A percentile compares a stretch with the other conserved stretches of the same genome.
Evolutionary conservation across 1,140 invertebrate species (phyloP).

Genomic region (Macrobrachium rosenbergii): DNA sequence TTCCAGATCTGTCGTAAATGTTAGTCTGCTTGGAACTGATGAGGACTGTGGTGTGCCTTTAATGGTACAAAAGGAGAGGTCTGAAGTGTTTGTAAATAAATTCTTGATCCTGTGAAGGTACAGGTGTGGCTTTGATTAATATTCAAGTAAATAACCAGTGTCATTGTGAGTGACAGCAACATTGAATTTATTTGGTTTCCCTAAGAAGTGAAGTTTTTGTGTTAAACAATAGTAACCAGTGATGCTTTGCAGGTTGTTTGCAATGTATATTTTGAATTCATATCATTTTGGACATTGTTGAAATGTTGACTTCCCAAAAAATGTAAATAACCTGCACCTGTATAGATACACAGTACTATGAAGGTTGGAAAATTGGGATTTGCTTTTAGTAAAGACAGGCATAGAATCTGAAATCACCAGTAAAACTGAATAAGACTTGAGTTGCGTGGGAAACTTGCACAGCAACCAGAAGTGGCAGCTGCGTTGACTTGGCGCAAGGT

Average conservation of each 20-base stretch:
- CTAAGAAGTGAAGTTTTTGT: no score
- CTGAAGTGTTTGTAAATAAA: constrained; percentile 48
- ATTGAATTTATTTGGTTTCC: no score
- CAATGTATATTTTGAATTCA: no score
- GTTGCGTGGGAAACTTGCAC: constrained; percentile 37
- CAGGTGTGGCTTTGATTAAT: no score
- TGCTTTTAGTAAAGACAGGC: neutral
- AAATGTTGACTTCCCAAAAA: no score
- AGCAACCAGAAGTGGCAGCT: constrained; percentile 60
- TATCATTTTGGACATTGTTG: no score
- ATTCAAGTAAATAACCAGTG: no score
- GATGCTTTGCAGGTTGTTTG: no score
- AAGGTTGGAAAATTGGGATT: neutral
- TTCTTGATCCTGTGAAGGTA: constrained; percentile 21
- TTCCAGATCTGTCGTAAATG: constrained; percentile 57
- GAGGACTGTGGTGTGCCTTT: constrained; percentile 57
- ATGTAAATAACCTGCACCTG: no score
- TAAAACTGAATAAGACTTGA: constrained; percentile 37
- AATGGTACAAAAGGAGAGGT: constrained; percentile 58
- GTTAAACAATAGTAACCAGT: no score
- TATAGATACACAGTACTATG: no score
- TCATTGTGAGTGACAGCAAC: no score
- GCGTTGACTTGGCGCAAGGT: constrained; percentile 44
- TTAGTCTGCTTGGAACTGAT: constrained; percentile 37
- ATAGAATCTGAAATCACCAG: constrained; percentile 35